Evolutionary conservation across 1,140 invertebrate species (phyloP), one percentile per base, ranked within the genome.

Genomic region (Drosophila nigrodunni): DNA sequence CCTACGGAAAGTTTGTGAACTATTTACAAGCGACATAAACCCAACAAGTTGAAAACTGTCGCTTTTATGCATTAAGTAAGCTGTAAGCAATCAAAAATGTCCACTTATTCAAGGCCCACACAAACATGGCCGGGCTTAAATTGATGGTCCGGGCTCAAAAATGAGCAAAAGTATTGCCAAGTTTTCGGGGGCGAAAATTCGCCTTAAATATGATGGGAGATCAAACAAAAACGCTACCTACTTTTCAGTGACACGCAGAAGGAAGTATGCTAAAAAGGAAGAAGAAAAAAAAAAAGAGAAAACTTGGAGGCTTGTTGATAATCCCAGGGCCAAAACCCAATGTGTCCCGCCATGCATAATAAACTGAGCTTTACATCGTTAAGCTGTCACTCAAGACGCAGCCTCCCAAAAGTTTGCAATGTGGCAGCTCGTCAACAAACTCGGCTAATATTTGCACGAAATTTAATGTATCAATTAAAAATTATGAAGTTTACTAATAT

Each of bases 401-500:
- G 39, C 21, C 21, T 15, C 2, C 15, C 15, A 8, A 54, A 41
- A 25, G 39, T 25, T 4, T 30, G 18, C 10, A 37, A 7, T 13
- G 25, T n/a, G 25, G 35, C 7, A 15, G 7, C 55, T 69, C 55
- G 60, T 67, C 43, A 61, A 67, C 25, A 30, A 30, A 30, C 72
- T 87, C 50, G 50, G 69, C 77, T 77, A 90, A 90, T 89, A 89
- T 89, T 89, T 90, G 81, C 73, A 89, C 85, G 69, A 75, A 91
- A 87, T 91, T 92, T 92, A 92, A 92, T 92, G 91, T 92, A 92
- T 92, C 91, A 92, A 92, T 92, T 92, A 92, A 92, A 92, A 92
- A 92, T 92, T 92, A 92, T 92, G 91, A 92, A 92, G 91, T 91
- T 92, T 90, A 78, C 90, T 92, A 92, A 90, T 92, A 92, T 92